phyloP scores from a whole-genome alignment of 2,113 vertebrate species.

The Eulacestoma nigropectus region DNA sequence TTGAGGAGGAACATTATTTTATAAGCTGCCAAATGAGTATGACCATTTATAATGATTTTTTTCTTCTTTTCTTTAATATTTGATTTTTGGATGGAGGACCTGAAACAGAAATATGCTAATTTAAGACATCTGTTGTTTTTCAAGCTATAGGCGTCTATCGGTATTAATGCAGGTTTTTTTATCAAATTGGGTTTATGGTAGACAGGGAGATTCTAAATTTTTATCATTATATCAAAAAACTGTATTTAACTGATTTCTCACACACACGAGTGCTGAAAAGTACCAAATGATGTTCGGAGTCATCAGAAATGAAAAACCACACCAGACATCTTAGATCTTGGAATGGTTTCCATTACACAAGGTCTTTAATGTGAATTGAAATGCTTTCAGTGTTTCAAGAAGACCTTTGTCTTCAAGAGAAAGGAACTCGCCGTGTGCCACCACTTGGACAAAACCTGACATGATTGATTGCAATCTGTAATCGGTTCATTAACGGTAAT shows the following conservation, averaged over 20 bases:
- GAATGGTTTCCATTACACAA: neutral
- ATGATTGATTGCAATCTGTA: conserved; percentile 4
- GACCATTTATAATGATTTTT: conserved; percentile 55
- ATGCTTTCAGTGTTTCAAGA: neutral
- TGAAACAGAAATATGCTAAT: conserved; percentile 60
- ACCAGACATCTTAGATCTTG: neutral
- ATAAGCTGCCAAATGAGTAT: conserved; percentile 57
- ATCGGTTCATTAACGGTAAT: conserved; percentile 13
- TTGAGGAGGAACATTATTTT: conserved; percentile 51
- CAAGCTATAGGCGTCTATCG: conserved; percentile 1
- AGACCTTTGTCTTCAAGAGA: conserved; percentile 9
- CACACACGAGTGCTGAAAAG: neutral
- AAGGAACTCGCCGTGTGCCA: neutral
- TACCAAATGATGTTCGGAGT: neutral
- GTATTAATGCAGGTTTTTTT: conserved; percentile 32
- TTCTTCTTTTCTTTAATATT: conserved; percentile 52
- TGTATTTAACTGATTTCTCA: neutral
- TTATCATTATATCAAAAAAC: neutral
- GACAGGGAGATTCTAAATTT: neutral
- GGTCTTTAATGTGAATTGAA: neutral
- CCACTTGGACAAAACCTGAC: neutral
- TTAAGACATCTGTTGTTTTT: conserved; percentile 68
- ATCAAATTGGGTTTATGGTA: neutral
- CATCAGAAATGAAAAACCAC: neutral
- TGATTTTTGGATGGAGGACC: conserved; percentile 54